A percentile compares a stretch with the other conserved stretches of the same genome.
Conservation (phyloP, 2,797 vertebrate genomes). For the Manis javanica region DNA sequence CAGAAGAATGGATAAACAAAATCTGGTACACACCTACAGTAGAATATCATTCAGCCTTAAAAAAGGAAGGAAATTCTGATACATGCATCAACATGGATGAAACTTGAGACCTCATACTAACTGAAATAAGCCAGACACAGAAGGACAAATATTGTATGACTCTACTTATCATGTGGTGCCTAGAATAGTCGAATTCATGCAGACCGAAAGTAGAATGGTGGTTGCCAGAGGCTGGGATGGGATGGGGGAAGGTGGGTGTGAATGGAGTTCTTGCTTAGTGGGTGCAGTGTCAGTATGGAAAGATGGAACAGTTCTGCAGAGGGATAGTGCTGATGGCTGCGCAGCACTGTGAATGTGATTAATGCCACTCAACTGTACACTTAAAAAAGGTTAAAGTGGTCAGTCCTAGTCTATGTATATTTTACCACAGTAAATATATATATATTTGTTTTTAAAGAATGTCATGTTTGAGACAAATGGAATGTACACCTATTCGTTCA, state of each 20-base stretch:
- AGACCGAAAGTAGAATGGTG: neutral
- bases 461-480: neutral
- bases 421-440: neutral
- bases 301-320: neutral
- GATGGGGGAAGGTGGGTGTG: too few species aligned
- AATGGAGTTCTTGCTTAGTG: neutral
- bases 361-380: neutral
- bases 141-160: neutral
- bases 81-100: neutral
- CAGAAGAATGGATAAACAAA: neutral
- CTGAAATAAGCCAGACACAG: neutral
- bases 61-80: neutral
- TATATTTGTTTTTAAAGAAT: neutral
- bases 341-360: neutral
- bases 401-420: neutral
- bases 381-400: neutral
- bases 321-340: neutral
- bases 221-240: neutral
- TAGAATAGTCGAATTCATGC: neutral
- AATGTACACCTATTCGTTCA: neutral
- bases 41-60: neutral
- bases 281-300: neutral
- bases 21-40: neutral
- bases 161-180: neutral
- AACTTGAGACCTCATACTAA: neutral